phyloP scores from a whole-genome alignment of 2,113 vertebrate genomes.

The Paramormyrops kingsleyae region DNA sequence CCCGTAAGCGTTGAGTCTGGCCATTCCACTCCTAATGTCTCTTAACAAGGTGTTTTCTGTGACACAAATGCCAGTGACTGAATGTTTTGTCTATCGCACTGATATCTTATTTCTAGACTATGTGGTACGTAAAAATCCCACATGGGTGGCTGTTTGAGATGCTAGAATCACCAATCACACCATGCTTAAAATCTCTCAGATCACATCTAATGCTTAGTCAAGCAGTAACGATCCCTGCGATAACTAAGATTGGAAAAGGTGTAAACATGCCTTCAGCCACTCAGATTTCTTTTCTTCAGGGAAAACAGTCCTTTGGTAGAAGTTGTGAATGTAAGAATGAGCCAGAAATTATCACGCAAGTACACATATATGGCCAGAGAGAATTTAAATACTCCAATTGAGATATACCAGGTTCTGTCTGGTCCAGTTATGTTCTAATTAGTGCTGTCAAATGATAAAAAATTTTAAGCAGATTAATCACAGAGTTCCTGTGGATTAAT shows the following conservation, averaged over 20 bases:
- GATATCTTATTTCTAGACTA: background rate
- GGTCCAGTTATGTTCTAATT: background rate
- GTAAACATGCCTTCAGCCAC: background rate
- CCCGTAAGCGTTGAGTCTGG: background rate
- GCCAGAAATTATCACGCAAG: background rate
- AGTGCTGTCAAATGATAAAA: too few species aligned
- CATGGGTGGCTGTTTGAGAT: background rate
- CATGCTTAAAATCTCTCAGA: background rate
- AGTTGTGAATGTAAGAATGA: background rate
- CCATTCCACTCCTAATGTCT: background rate
- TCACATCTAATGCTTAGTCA: background rate
- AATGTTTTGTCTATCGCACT: background rate
- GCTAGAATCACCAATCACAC: background rate
- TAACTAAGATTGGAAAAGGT: background rate
- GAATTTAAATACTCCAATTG: background rate
- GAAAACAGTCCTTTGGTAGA: background rate
- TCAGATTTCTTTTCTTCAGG: background rate
- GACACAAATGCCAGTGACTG: background rate
- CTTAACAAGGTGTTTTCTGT: background rate
- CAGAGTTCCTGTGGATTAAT: too few species aligned
- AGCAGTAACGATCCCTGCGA: background rate
- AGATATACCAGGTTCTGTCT: background rate
- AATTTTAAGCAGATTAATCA: too few species aligned
- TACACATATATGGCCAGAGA: background rate
- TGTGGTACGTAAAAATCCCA: background rate